phyloP scores from a whole-genome alignment of 2,888 invertebrate species.

The Drosophila anomalata region DNA sequence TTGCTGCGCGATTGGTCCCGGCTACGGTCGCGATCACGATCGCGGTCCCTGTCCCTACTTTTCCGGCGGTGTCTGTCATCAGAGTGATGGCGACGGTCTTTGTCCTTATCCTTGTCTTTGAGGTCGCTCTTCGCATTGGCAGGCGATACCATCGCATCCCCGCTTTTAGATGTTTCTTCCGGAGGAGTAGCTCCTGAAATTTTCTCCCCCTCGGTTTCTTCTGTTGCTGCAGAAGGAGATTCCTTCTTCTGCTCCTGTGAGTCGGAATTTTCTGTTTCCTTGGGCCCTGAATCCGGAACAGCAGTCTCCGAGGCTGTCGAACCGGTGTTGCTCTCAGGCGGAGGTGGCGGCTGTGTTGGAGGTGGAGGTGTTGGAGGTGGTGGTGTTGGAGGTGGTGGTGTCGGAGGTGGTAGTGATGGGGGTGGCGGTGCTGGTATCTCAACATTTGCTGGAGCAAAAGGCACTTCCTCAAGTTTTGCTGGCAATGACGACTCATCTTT shows the following conservation, averaged over 20 bases:
- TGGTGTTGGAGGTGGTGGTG: too few relatives aligned
- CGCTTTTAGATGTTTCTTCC: conserved; percentile 21
- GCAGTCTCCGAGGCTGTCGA: background rate
- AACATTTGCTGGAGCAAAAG: background rate
- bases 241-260: conserved; percentile 11
- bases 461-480: background rate
- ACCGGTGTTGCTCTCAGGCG: conserved; percentile 7
- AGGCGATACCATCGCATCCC: conserved; percentile 56
- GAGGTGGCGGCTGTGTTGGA: background rate
- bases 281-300: background rate
- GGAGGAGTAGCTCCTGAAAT: background rate
- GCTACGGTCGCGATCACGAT: conserved; percentile 54
- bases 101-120: conserved; percentile 55
- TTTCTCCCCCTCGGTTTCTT: conserved; percentile 17
- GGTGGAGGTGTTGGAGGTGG: conserved; percentile 5
- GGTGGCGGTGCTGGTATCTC: background rate
- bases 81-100: conserved; percentile 51
- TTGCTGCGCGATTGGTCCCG: conserved; percentile 60
- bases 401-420: background rate
- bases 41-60: conserved; percentile 52
- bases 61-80: conserved; percentile 53
- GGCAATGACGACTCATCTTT: background rate
- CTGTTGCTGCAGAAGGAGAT: background rate
- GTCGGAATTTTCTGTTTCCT: background rate
- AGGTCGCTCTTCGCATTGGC: conserved; percentile 72